phyloP scores from a whole-genome alignment of 2,797 vertebrate genomes.

The Odontamblyopus lacepedii region DNA sequence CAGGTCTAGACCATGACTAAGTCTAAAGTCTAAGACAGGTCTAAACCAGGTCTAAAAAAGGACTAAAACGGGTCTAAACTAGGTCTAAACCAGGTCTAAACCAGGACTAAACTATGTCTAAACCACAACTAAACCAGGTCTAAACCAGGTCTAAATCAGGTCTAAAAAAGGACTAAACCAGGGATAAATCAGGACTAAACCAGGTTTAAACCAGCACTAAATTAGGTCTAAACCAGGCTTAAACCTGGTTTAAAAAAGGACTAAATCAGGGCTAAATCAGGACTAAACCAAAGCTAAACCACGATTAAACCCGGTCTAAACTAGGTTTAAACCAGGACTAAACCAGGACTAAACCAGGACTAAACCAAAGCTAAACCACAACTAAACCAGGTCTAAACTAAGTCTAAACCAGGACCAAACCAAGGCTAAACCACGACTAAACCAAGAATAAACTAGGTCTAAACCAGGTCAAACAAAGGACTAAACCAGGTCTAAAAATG shows the following conservation, averaged over 20 bases:
- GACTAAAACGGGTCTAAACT: background rate
- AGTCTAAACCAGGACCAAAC: no score
- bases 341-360: no score
- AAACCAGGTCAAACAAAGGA: background rate
- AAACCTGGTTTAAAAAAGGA: no score
- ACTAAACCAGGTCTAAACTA: background rate
- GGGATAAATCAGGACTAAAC: no score
- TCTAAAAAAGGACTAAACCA: background rate
- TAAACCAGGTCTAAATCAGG: background rate
- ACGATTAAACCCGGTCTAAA: no score
- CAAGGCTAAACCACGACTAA: background rate
- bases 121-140: background rate
- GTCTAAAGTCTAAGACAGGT: background rate
- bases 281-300: no score
- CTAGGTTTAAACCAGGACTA: no score
- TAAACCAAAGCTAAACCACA: no score
- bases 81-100: background rate
- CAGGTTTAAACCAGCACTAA: no score
- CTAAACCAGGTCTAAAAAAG: no score
- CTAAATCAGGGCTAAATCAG: no score
- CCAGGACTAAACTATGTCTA: background rate
- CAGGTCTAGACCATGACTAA: background rate
- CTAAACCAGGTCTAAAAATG: background rate
- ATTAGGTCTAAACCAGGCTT: background rate
- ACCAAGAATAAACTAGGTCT: background rate